Evolutionary conservation across 2,797 vertebrate genomes (phyloP).

Genomic region (Muscicapa striata): DNA sequence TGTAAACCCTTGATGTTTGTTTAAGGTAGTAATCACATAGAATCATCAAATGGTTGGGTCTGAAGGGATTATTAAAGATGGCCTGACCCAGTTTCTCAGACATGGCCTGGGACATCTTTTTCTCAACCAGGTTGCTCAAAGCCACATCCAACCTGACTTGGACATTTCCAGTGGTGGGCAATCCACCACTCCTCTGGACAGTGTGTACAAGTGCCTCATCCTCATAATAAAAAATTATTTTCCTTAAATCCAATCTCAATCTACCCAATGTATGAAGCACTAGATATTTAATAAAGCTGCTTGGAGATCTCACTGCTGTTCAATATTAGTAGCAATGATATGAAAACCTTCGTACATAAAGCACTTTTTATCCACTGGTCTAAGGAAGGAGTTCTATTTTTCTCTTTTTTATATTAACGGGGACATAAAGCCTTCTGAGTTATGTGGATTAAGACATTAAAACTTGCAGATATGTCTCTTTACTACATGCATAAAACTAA

Average conservation of each 20-base stretch:
- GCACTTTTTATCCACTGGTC: background rate
- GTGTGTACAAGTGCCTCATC: background rate
- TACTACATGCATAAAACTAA: background rate
- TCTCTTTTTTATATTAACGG: background rate
- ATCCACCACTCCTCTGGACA: background rate
- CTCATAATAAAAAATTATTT: background rate
- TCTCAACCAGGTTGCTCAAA: background rate
- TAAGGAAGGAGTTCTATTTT: background rate
- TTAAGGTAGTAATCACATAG: background rate
- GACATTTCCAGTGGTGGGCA: background rate
- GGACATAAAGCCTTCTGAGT: background rate
- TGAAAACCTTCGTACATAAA: background rate
- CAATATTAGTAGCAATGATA: background rate
- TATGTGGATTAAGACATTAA: background rate
- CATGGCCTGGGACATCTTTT: background rate
- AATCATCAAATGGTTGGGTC: background rate
- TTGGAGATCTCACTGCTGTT: background rate
- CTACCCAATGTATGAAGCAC: background rate
- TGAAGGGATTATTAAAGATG: background rate
- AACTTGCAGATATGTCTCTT: background rate
- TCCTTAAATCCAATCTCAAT: background rate
- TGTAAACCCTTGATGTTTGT: background rate
- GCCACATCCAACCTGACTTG: rapidly evolving
- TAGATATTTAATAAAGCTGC: background rate
- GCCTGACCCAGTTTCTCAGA: background rate